Base-by-base conservation (phyloP, 2,797 vertebrate genomes). In the Avahi laniger region DNA sequence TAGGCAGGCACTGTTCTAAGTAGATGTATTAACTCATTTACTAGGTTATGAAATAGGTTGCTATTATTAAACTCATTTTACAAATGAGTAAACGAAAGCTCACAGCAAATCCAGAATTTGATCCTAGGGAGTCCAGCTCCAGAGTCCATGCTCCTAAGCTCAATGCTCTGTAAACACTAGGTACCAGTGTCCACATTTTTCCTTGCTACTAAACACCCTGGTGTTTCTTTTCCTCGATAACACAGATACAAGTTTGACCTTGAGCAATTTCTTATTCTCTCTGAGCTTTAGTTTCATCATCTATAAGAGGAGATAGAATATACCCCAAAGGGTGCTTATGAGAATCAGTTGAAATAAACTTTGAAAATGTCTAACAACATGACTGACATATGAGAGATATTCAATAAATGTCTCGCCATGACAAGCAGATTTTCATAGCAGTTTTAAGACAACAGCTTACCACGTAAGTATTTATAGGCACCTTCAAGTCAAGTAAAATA, bases 381-480 rank as follows among this genome's bases (percentile, higher is more conserved):
- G 33, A 83, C 18, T 90, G 84, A 50, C 38, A 95, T n/a, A 82
- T 92, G 38, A 79, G 57, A 93, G 35, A 81, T 76, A 7, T 72
- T 85, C 54, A 95, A 15, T 72, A 93, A 81, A 24, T 67, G 67
- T 81, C 73, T 15, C 28, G 73, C 69, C 11, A 33, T 73, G 72
- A 72, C 26, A 84, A 92, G 80, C 93, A 97, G 63, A 93, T 96
- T 96, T 94, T 89, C 85, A 78, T 50, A 79, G 80, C 52, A 90
- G 67, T 78, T 95, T 95, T 93, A 92, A 95, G 93, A 78, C 57
- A 89, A 61, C 79, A 94, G 33, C 35, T 90, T 90, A 91, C 72
- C 12, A 59, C 46, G 22, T 46, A 35, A 46, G 46, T 91, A 78
- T 92, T 96, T 91, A 95, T 88, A 86, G 89, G 85, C 82, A 17